These are phyloP conservation scores for Galbula dea DNA, from an alignment of 2,113 vertebrate genomes.

Conservation along the genomic window DNA sequence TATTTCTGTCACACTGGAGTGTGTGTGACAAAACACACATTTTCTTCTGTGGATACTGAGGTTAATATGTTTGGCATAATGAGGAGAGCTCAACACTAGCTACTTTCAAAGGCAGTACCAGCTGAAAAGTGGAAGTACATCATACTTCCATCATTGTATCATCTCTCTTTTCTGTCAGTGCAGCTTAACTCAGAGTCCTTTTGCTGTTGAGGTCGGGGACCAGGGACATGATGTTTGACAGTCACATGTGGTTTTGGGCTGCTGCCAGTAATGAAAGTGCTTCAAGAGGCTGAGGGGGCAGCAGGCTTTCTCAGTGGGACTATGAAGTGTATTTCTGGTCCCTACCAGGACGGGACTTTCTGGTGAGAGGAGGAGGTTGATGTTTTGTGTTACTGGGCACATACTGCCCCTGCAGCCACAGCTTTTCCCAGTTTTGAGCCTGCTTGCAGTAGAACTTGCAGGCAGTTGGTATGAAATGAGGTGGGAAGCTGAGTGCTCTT, in stretches of 20 bases:
- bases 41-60: background rate
- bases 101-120: background rate
- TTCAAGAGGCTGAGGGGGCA: background rate
- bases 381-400: background rate
- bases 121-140: background rate
- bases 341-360: background rate
- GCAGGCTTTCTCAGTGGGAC: background rate
- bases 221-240: rapidly evolving
- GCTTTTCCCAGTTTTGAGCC: background rate
- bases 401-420: background rate
- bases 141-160: background rate
- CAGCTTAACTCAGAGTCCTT: background rate
- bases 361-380: background rate
- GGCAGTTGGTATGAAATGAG: background rate
- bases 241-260: background rate
- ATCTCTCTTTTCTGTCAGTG: rapidly evolving
- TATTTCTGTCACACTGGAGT: constrained; percentile 1
- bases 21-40: constrained; percentile 10
- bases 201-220: background rate
- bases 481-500: constrained; percentile 19
- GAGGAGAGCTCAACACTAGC: background rate
- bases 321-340: background rate
- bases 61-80: background rate
- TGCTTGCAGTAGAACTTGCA: background rate
- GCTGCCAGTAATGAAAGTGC: background rate